These are phyloP conservation scores for Cepaea hortensis DNA, from an alignment of 2,888 invertebrate genomes.

Conservation along the genomic window DNA sequence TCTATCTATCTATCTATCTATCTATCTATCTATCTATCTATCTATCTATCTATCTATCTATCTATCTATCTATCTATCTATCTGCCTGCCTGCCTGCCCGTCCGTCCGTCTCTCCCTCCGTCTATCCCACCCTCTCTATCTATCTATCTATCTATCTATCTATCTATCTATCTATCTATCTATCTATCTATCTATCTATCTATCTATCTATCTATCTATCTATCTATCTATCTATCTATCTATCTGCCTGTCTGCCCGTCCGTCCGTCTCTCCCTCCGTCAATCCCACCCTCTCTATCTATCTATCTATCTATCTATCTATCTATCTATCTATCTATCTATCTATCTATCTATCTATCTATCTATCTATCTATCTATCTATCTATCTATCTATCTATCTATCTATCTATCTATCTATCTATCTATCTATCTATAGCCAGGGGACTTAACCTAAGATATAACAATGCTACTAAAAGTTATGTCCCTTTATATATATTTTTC, in stretches of 20 bases:
- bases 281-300: no score
- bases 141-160: no score
- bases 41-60: slow-evolving; percentile 7
- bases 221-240: no score
- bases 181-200: slow-evolving; percentile 7
- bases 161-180: not conserved
- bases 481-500: no score
- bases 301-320: slow-evolving; percentile 7
- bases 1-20: slow-evolving; percentile 7
- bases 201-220: slow-evolving; percentile 7
- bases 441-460: no score
- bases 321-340: slow-evolving; percentile 7
- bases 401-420: slow-evolving; percentile 7
- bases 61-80: not conserved
- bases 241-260: no score
- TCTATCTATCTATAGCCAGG: no score
- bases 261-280: no score
- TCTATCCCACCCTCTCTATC: no score
- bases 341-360: slow-evolving; percentile 7
- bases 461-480: no score
- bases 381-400: slow-evolving; percentile 4
- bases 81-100: no score
- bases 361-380: slow-evolving; percentile 7
- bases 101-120: no score
- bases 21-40: slow-evolving; percentile 7